Base-by-base conservation (phyloP, 35 echinoderm and acorn worm species). In the Heliocidaris erythrogramma region DNA sequence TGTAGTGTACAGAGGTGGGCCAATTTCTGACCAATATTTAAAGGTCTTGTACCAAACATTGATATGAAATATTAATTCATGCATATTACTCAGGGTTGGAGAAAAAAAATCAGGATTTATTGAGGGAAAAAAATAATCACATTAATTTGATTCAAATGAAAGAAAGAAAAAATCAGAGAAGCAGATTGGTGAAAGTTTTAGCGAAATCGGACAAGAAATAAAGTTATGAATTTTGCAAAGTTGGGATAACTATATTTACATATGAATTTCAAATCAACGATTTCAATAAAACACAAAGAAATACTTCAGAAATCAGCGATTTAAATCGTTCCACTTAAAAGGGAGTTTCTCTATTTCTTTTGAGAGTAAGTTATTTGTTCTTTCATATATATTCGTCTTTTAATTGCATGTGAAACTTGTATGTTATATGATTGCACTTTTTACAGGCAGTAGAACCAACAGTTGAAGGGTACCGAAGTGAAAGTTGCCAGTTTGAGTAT, bases 401-500 rank as follows among this genome's bases (percentile, higher is more conserved):
- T n/a, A n/a, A n/a, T n/a, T n/a, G n/a, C n/a, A n/a, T n/a, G n/a
- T n/a, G n/a, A n/a, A n/a, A n/a, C n/a, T n/a, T n/a, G n/a, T n/a
- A n/a, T n/a, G n/a, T n/a, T n/a, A n/a, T n/a, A n/a, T n/a, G n/a
- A n/a, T 42, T 42, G 35, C 0, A 42, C 35, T 42, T 3, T 3
- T 21, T 78, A 7, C 65, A 78, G 65, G 27, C 65, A 78, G 65
- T 17, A n/a, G 27, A 17, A 78, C 27, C 87, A 17, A 11, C 87
- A 89, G 30, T 89, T 42, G 47, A 42, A 42, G 87, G 32, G 31
- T 13, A 24, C 2, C 31, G 14, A 9, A 35, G 31, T 59, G 91
- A 92, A 29, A 92, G 91, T 92, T 93, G 91, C 52, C 92, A 93
- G 42, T 96, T 93, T 96, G 98, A 99, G 90, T 99, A 99, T 85